phyloP scores from a whole-genome alignment of 1,140 invertebrate species.

The Eufriesea mexicana region DNA sequence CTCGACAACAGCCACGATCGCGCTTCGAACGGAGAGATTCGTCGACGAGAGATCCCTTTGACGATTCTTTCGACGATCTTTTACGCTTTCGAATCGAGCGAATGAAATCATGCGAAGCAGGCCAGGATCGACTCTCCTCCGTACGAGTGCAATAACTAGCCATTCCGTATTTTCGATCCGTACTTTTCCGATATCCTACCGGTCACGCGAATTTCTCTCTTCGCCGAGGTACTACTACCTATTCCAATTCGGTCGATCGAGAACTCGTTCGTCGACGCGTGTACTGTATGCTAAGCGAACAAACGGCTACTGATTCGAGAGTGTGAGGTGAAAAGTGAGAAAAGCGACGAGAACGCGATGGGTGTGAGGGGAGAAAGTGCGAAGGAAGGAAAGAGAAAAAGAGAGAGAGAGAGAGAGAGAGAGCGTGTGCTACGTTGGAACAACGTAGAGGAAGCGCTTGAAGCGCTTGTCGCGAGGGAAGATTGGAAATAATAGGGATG shows the following conservation, averaged over 20 bases:
- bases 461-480: not conserved
- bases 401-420: slow-evolving; percentile 13
- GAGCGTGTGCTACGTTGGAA: no score
- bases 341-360: not conserved
- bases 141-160: slow-evolving; percentile 67
- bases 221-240: not conserved
- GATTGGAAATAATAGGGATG: not conserved
- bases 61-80: no score
- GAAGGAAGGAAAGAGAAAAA: not conserved
- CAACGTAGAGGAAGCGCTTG: not conserved
- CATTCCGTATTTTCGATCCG: slow-evolving; percentile 13
- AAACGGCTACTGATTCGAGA: slow-evolving; percentile 50
- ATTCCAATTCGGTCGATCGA: slow-evolving; percentile 28
- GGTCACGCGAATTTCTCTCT: not conserved
- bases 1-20: not conserved
- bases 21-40: slow-evolving; percentile 5
- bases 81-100: not conserved
- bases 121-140: slow-evolving; percentile 60
- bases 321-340: not conserved
- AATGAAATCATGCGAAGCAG: slow-evolving; percentile 54
- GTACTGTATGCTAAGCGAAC: slow-evolving; percentile 50
- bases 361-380: not conserved
- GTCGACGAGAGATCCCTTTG: not conserved
- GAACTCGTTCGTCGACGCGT: slow-evolving; percentile 45
- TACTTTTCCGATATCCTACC: no score